Evolutionary conservation across 2,888 invertebrate genomes (phyloP), one percentile per base, ranked within the genome.

Genomic region (Athetis lepigone): DNA sequence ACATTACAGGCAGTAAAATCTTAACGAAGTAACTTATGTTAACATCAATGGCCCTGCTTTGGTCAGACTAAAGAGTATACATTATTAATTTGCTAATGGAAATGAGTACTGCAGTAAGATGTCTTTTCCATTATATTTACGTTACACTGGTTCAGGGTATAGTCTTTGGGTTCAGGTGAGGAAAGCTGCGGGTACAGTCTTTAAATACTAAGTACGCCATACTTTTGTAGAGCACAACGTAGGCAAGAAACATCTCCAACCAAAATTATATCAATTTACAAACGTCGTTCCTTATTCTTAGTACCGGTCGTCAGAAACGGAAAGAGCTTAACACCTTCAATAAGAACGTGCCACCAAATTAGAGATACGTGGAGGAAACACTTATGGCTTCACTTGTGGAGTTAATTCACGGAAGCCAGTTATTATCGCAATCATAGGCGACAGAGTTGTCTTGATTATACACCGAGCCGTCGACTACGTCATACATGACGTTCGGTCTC

Each of bases 361-460:
- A 45, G 36, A 70, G 52, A 43, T 56, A 21, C 40, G 49, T 57
- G 63, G 36, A 54, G 50, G 77, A 63, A 71, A 42, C 39, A 40
- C 37, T 60, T 42, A 57, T 33, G 29, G 37, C 29, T 45, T 37
- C 39, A 36, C 54, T 57, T 52, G 40, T 46, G 36, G 33, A 70
- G 39, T 64, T 76, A 58, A 76, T 58, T 55, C 50, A 51, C 54
- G 71, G 71, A 72, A 72, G 46, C n/a, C 19, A 39, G 65, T 64
- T 33, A 71, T 71, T 71, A 77, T 29, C 37, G 65, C 45, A 71
- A 64, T 76, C 54, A 76, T 42, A 16, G 36, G 25, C 40, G 56
- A 71, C 50, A 64, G 72, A 55, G 33, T 49, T 25, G 43, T 43
- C 55, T 52, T 62, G 77, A 72, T 72, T 77, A 72, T 51, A 65